Evolutionary conservation across 1,140 invertebrate species (phyloP).

Genomic region (Cherax destructor): DNA sequence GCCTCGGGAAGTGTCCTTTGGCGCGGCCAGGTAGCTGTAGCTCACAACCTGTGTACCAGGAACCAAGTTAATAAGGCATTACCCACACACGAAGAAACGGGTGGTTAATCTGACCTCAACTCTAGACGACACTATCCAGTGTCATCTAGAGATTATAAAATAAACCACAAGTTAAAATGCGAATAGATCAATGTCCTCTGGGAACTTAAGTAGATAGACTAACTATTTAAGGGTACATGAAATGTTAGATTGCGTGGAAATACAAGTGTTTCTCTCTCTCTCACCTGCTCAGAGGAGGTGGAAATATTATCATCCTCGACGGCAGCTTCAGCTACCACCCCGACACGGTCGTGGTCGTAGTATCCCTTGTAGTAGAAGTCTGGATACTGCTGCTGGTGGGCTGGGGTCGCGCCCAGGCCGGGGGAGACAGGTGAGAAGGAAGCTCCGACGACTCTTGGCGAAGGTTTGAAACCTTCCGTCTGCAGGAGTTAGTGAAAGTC

Average conservation of each 20-base stretch:
- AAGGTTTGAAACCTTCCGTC: not conserved
- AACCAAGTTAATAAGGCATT: not conserved
- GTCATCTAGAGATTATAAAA: no score
- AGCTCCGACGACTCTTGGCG: not conserved
- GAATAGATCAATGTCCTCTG: no score
- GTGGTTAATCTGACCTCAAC: no score
- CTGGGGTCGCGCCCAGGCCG: not conserved
- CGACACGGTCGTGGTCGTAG: conserved; percentile 29
- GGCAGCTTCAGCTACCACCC: conserved; percentile 46
- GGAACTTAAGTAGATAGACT: no score
- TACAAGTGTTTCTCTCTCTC: not conserved
- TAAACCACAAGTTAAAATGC: no score
- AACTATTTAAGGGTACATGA: no score
- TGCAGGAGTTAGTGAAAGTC: not conserved
- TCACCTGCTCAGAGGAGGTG: conserved; percentile 55
- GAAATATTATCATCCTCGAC: conserved; percentile 47
- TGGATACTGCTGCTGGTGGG: conserved; percentile 1
- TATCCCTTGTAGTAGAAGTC: conserved; percentile 46
- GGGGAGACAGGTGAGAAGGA: not conserved
- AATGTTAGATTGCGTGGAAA: no score
- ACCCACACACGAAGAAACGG: no score
- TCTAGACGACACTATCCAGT: no score
- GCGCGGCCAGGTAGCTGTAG: conserved; percentile 61
- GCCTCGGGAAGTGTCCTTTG: conserved; percentile 10
- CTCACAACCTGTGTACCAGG: conserved; percentile 40